These are phyloP conservation scores for Bombus confusus DNA, from an alignment of 1,140 invertebrate species.

Conservation along the genomic window DNA sequence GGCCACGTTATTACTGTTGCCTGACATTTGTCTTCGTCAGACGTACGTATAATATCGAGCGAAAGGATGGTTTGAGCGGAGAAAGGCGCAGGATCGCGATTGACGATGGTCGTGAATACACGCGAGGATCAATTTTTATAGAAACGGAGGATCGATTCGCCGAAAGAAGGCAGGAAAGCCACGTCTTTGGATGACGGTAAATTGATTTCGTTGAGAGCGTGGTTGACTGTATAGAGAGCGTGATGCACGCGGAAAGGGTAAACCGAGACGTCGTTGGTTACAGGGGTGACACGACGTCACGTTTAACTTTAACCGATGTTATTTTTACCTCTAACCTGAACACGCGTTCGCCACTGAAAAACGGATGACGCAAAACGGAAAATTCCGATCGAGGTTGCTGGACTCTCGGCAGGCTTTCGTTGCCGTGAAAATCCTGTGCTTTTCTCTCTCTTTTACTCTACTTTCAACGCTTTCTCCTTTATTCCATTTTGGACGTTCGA, in stretches of 20 bases:
- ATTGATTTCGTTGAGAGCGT: conserved; percentile 2
- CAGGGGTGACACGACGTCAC: not conserved
- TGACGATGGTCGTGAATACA: not conserved
- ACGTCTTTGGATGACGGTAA: not conserved
- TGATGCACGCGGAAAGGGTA: not conserved
- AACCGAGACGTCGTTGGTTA: not conserved
- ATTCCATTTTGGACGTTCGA: too few relatives aligned
- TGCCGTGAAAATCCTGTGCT: not conserved
- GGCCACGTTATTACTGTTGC: conserved; percentile 48
- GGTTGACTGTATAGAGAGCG: not conserved
- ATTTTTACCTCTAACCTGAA: not conserved
- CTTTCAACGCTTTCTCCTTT: too few relatives aligned
- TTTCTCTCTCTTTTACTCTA: not conserved
- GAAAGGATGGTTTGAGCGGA: not conserved
- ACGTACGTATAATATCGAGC: not conserved
- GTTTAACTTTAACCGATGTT: conserved; percentile 3
- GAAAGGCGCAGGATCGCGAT: not conserved
- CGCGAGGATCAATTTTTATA: not conserved
- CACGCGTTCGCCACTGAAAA: not conserved
- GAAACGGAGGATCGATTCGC: not conserved
- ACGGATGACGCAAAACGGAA: conserved; percentile 12
- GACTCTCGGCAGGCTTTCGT: not conserved
- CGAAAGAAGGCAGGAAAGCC: not conserved
- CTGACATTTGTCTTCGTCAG: conserved; percentile 61
- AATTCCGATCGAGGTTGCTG: not conserved